phyloP scores from a whole-genome alignment of 2,888 invertebrate genomes.

The Spisula subtruncata region DNA sequence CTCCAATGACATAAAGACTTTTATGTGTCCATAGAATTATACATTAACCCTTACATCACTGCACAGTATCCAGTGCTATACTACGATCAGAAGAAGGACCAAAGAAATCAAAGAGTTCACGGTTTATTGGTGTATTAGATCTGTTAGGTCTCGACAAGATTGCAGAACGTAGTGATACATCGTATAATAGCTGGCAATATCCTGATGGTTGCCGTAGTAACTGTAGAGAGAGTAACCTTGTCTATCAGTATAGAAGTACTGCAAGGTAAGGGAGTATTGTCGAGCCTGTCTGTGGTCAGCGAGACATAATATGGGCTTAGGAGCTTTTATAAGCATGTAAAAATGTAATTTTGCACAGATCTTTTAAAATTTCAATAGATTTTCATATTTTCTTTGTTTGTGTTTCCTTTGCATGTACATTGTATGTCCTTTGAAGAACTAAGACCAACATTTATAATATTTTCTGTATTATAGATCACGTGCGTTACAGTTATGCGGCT shows the following conservation, averaged over 20 bases:
- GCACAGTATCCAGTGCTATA: slow-evolving; percentile 34
- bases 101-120: slow-evolving; percentile 3
- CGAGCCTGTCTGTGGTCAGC: no score
- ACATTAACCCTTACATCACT: neutral
- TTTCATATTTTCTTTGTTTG: no score
- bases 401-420: no score
- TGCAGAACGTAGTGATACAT: slow-evolving; percentile 37
- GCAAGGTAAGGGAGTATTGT: slow-evolving; percentile 77
- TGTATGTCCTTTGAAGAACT: no score
- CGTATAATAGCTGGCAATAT: slow-evolving; percentile 61
- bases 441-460: neutral
- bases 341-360: no score
- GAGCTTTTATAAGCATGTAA: no score
- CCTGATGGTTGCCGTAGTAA: slow-evolving; percentile 63
- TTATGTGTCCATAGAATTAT: no score
- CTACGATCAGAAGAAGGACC: slow-evolving; percentile 26
- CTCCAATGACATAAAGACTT: no score
- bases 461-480: slow-evolving; percentile 88
- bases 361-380: no score
- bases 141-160: slow-evolving; percentile 48
- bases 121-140: slow-evolving; percentile 62
- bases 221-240: slow-evolving; percentile 44
- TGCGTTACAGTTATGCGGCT: slow-evolving; percentile 94
- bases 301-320: no score
- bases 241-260: slow-evolving; percentile 79